These are phyloP conservation scores for Simalia tracyae DNA, from an alignment of 2,797 vertebrate genomes.

Conservation along the genomic window DNA sequence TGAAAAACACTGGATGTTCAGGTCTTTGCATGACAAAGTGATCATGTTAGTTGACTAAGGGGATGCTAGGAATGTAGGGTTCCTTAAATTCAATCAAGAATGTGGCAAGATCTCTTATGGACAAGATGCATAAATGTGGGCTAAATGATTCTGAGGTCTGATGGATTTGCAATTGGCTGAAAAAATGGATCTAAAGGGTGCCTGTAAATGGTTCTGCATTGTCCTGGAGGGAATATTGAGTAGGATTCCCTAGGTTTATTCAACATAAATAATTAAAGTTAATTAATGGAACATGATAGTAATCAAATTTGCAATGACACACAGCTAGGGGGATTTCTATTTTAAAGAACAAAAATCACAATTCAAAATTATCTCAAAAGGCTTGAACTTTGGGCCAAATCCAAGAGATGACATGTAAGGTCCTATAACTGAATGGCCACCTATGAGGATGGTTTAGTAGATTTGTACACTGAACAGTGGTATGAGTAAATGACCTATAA, in stretches of 20 bases:
- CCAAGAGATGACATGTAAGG: background rate
- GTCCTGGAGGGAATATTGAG: background rate
- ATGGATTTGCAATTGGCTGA: background rate
- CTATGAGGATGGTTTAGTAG: background rate
- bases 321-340: background rate
- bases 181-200: background rate
- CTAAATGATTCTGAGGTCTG: background rate
- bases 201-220: background rate
- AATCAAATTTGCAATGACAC: background rate
- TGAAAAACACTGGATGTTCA: background rate
- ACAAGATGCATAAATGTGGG: background rate
- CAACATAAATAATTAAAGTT: background rate
- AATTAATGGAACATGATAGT: background rate
- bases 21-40: background rate
- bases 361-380: background rate
- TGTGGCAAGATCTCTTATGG: background rate
- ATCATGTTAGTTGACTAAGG: too few relatives aligned
- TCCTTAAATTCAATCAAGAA: background rate
- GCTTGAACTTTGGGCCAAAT: background rate
- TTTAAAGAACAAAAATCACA: background rate
- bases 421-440: background rate
- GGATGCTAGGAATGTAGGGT: background rate
- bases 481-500: background rate
- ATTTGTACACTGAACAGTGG: background rate
- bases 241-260: background rate